Evolutionary conservation across 2,113 vertebrate genomes (phyloP).

Genomic region (Cyphotilapia sp.): DNA sequence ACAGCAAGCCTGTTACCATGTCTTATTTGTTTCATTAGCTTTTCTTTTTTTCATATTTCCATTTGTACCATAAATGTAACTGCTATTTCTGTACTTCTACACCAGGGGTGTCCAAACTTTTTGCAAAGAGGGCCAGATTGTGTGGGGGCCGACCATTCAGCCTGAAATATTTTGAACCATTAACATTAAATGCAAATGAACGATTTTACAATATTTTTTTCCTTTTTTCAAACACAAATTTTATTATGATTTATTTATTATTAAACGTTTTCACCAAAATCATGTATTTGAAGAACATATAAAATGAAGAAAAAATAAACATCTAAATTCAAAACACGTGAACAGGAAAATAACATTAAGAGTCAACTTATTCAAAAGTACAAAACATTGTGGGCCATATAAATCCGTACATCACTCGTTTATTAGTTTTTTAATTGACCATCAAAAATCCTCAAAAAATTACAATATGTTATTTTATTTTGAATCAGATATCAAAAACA

Average conservation of each 20-base stretch:
- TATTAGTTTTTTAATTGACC: not conserved
- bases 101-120: not conserved
- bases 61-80: too few species aligned
- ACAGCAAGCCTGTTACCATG: too few species aligned
- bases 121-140: not conserved
- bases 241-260: not conserved
- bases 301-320: not conserved
- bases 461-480: not conserved
- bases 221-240: not conserved
- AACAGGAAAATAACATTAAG: not conserved
- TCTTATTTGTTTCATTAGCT: too few species aligned
- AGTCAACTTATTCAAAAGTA: not conserved
- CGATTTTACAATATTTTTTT: not conserved
- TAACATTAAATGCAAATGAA: not conserved
- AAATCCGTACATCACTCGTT: not conserved
- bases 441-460: not conserved
- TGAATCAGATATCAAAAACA: not conserved
- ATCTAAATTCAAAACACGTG: rapidly evolving
- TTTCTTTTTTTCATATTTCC: too few species aligned
- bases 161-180: not conserved
- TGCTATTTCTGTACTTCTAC: too few species aligned
- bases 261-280: rapidly evolving
- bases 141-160: not conserved
- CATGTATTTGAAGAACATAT: not conserved
- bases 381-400: not conserved